Conservation (phyloP, 2,113 vertebrate species). For the Apus apus region DNA sequence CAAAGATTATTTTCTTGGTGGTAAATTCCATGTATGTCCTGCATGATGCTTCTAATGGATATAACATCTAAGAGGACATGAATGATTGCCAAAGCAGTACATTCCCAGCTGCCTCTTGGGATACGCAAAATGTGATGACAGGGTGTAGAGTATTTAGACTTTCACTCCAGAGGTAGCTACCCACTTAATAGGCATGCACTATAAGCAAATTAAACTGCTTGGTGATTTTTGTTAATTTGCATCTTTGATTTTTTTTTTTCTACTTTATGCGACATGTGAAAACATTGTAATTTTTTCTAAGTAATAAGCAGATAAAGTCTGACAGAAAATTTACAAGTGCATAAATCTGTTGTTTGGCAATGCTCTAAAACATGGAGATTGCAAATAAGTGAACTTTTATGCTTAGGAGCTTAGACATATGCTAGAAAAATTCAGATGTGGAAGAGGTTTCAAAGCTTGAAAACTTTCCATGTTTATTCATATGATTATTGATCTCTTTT, state of each 20-base stretch:
- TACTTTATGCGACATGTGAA: background rate
- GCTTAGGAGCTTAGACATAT: background rate
- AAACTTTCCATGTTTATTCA: constrained; percentile 25
- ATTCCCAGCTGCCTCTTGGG: background rate
- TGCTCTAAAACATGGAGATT: background rate
- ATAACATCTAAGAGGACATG: background rate
- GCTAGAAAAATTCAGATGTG: background rate
- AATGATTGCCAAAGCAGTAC: background rate
- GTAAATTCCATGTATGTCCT: background rate
- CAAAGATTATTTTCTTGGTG: background rate
- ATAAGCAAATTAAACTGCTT: background rate
- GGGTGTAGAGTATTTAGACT: background rate
- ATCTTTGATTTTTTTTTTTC: background rate
- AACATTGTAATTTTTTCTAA: background rate
- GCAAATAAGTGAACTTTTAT: background rate
- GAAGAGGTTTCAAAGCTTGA: background rate
- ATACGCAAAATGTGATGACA: background rate
- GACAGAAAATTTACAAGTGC: background rate
- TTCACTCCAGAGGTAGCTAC: background rate
- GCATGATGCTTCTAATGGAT: background rate
- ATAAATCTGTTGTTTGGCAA: background rate
- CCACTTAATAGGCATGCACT: background rate
- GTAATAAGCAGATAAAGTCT: background rate
- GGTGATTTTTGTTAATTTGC: background rate
- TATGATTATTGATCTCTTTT: constrained; percentile 72